These are phyloP conservation scores for Drosophila rhopaloa DNA, from an alignment of 1,140 invertebrate species.

Conservation along the genomic window DNA sequence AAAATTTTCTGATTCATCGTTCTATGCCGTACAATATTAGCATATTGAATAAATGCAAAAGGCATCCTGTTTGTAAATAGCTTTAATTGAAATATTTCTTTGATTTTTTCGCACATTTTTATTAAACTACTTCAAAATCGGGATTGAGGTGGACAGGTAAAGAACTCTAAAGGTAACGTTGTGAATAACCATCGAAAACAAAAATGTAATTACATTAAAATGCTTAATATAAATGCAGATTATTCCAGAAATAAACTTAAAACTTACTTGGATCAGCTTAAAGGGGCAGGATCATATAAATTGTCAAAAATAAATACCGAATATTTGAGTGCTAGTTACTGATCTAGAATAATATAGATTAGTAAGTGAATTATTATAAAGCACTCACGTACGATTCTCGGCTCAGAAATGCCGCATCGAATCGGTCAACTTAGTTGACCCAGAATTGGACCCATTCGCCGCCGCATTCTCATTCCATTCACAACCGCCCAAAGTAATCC, in stretches of 20 bases:
- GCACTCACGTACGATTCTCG: neutral
- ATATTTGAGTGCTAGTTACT: too few relatives aligned
- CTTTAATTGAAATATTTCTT: neutral
- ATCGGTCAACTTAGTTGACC: slow-evolving; percentile 32
- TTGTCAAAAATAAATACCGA: neutral
- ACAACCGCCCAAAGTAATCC: slow-evolving; percentile 17
- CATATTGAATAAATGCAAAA: neutral
- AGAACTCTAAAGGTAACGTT: neutral
- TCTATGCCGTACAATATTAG: neutral
- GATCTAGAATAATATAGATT: too few relatives aligned
- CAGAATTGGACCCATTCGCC: slow-evolving; percentile 8
- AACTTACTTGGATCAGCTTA: neutral
- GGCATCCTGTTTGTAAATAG: slow-evolving; percentile 7
- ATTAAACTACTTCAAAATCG: too few relatives aligned
- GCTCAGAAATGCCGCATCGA: slow-evolving; percentile 1
- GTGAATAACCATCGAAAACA: neutral
- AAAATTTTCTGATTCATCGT: slow-evolving; percentile 22
- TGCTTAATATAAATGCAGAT: neutral
- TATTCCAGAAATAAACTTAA: neutral
- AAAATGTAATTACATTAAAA: neutral
- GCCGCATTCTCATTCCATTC: slow-evolving; percentile 37
- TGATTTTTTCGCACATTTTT: too few relatives aligned
- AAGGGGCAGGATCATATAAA: neutral
- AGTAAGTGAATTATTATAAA: slow-evolving; percentile 6
- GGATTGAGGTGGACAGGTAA: neutral